Conservation (phyloP, 53 echinoderm and acorn worm genomes). For the Stichopus horrens region DNA sequence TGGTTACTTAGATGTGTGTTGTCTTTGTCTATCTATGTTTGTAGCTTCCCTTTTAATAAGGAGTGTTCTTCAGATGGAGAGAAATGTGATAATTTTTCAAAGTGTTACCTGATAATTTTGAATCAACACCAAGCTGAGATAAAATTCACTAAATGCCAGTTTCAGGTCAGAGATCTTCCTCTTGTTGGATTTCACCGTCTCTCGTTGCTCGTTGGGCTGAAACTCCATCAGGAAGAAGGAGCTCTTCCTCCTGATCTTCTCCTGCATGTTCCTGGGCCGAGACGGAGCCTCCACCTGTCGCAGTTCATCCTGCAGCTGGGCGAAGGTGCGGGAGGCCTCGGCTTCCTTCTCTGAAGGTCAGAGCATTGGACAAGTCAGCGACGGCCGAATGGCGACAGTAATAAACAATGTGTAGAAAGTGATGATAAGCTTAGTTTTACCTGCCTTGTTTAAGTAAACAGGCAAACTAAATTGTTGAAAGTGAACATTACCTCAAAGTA, state of each 20-base stretch:
- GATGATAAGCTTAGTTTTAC: no score
- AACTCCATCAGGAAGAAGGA: slow-evolving; percentile 67
- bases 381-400: no score
- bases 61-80: background rate
- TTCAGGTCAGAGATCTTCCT: slow-evolving; percentile 87
- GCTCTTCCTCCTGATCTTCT: slow-evolving; percentile 53
- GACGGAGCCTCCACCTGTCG: slow-evolving; percentile 78
- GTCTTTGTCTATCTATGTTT: no score
- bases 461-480: no score
- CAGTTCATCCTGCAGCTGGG: slow-evolving; percentile 88
- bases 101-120: slow-evolving; percentile 99
- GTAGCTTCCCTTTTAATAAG: no score
- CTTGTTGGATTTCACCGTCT: slow-evolving; percentile 73
- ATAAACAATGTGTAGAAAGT: no score
- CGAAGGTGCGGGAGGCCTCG: slow-evolving; percentile 88
- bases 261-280: slow-evolving; percentile 46
- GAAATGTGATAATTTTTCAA: no score
- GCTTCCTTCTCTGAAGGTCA: slow-evolving; percentile 75
- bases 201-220: slow-evolving; percentile 49
- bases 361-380: background rate
- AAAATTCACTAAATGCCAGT: slow-evolving; percentile 98
- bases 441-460: no score
- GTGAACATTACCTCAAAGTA: no score
- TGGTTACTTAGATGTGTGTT: no score
- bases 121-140: slow-evolving; percentile 83